Conservation (phyloP, 2,113 vertebrate species). For the Paralichthys olivaceus region DNA sequence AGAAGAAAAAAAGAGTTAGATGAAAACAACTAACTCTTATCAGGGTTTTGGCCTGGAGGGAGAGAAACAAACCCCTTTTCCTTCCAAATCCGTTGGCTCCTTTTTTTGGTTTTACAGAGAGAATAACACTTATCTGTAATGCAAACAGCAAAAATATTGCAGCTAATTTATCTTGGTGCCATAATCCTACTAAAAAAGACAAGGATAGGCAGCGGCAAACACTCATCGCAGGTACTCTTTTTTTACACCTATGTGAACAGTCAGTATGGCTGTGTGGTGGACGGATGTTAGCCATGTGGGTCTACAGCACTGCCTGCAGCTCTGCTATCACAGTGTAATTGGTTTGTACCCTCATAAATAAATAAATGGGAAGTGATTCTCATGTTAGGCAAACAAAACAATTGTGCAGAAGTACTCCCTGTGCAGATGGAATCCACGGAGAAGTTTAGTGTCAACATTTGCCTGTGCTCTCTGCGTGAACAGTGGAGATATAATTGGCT, state of each 20-base stretch:
- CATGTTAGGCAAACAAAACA: conserved; percentile 82
- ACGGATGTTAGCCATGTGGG: conserved; percentile 51
- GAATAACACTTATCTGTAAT: conserved; percentile 26
- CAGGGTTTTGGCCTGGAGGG: conserved; percentile 56
- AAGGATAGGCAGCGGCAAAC: conserved; percentile 17
- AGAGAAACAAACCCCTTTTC: conserved; percentile 62
- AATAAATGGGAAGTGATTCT: conserved; percentile 80
- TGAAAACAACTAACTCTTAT: conserved; percentile 65
- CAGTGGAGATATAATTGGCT: conserved; percentile 71
- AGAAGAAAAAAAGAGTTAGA: conserved; percentile 23
- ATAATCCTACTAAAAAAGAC: conserved; percentile 15
- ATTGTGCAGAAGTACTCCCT: conserved; percentile 73
- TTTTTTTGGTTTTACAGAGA: conserved; percentile 5
- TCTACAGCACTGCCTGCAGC: conserved; percentile 64
- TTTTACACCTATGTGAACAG: conserved; percentile 27
- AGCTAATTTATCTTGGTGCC: conserved; percentile 23
- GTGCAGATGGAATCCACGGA: conserved; percentile 69
- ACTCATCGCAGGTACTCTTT: conserved; percentile 32
- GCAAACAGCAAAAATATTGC: conserved; percentile 11
- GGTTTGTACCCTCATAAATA: conserved; percentile 81
- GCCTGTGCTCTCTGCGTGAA: conserved; percentile 62
- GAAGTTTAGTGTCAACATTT: conserved; percentile 79
- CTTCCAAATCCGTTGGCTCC: conserved; percentile 20
- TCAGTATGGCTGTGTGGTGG: conserved; percentile 32
- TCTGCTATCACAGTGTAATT: conserved; percentile 76